phyloP scores from a whole-genome alignment of 2,797 vertebrate genomes.

The Leptoclinus maculatus region DNA sequence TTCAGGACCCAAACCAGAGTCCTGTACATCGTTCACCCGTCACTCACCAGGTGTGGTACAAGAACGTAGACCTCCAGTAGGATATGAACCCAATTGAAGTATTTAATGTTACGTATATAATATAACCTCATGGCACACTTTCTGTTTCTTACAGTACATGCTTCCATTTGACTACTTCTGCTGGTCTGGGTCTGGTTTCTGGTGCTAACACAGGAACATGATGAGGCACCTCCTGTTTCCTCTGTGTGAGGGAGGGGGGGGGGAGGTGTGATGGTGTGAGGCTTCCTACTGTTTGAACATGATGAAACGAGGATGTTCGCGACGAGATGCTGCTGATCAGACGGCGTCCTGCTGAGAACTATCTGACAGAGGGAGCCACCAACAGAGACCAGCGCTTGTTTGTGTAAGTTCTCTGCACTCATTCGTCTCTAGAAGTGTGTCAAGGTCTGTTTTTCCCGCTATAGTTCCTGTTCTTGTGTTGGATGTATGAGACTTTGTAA shows the following conservation, averaged over 20 bases:
- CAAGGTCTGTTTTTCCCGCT: conserved; percentile 1
- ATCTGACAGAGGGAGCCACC: conserved; percentile 55
- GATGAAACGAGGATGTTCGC: conserved; percentile 61
- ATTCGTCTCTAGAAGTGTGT: conserved; percentile 6
- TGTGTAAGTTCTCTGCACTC: conserved; percentile 18
- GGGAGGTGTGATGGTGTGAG: conserved; percentile 26
- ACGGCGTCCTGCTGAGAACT: conserved; percentile 55
- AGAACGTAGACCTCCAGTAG: not conserved
- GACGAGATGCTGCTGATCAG: conserved; percentile 58
- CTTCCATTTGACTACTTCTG: not conserved
- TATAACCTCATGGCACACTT: not conserved
- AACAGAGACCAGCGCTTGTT: conserved; percentile 44
- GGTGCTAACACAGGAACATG: conserved; percentile 6
- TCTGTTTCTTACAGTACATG: not conserved
- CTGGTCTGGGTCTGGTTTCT: not conserved
- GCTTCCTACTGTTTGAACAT: conserved; percentile 49
- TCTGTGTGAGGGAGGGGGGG: not conserved
- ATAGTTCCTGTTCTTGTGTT: not conserved
- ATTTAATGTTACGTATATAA: not conserved
- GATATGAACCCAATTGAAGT: not conserved
- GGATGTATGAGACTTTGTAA: not conserved
- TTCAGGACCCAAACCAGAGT: not conserved
- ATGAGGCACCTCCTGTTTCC: conserved; percentile 33
- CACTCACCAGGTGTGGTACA: too few relatives aligned
- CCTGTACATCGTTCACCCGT: not conserved